phyloP scores from a whole-genome alignment of 2,888 invertebrate genomes.

The Fabriciana adippe region DNA sequence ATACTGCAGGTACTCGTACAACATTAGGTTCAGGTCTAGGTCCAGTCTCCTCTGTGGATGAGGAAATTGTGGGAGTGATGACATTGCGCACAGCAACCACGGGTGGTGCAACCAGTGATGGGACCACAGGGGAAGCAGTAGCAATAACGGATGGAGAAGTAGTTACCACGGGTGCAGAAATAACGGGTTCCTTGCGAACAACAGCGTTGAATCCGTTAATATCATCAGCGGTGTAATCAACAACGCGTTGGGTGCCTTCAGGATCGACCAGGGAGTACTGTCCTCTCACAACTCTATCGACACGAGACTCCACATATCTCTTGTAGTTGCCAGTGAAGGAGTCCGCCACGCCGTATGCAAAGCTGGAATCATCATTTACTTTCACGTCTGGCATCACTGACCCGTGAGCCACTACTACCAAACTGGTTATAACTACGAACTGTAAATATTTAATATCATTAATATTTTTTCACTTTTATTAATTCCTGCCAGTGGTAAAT shows the following conservation, averaged over 20 bases:
- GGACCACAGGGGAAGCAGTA: slow-evolving; percentile 38
- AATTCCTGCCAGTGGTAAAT: too few relatives aligned
- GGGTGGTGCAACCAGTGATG: slow-evolving; percentile 40
- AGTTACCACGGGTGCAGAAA: slow-evolving; percentile 38
- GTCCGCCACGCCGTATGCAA: slow-evolving; percentile 80
- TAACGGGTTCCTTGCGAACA: slow-evolving; percentile 73
- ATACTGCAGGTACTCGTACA: slow-evolving; percentile 27
- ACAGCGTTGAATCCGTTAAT: slow-evolving; percentile 81
- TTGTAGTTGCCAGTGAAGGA: slow-evolving; percentile 81
- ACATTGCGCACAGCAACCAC: slow-evolving; percentile 21
- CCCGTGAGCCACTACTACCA: slow-evolving; percentile 60
- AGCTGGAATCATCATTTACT: slow-evolving; percentile 54
- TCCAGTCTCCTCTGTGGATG: slow-evolving; percentile 36
- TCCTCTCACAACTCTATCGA: slow-evolving; percentile 74
- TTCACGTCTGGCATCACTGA: slow-evolving; percentile 74
- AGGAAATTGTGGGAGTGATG: not conserved
- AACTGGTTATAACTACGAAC: slow-evolving; percentile 67
- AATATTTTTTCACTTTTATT: too few relatives aligned
- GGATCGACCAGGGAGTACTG: slow-evolving; percentile 80
- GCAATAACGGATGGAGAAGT: too few relatives aligned
- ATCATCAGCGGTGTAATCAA: slow-evolving; percentile 80
- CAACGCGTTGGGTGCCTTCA: slow-evolving; percentile 79
- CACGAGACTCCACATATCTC: slow-evolving; percentile 77
- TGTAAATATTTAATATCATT: slow-evolving; percentile 38
- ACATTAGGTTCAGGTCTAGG: slow-evolving; percentile 26